Evolutionary conservation across 2,797 vertebrate species (phyloP).

Genomic region (Fistularia tabacaria): DNA sequence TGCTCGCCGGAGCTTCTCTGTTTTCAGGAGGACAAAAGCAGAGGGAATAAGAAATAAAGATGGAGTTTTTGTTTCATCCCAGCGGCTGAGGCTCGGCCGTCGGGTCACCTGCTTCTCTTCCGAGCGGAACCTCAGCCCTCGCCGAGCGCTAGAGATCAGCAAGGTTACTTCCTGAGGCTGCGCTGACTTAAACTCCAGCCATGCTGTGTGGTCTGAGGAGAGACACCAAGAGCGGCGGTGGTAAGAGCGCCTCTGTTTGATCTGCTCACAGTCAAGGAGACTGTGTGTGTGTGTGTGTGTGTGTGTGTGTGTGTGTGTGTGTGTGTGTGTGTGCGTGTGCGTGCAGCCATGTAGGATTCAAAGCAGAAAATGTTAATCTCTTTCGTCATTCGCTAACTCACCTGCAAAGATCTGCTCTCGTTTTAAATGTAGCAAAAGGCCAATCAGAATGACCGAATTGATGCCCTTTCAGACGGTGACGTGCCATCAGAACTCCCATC

Average conservation of each 20-base stretch:
- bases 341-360: conserved; percentile 12
- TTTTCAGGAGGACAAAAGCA: conserved; percentile 5
- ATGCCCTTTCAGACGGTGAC: too few relatives aligned
- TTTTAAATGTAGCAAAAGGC: neutral
- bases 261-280: conserved; percentile 5
- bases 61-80: conserved; percentile 26
- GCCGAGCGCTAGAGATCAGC: conserved; percentile 33
- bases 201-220: conserved; percentile 81
- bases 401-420: conserved; percentile 7
- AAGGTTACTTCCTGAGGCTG: conserved; percentile 41
- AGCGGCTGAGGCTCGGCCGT: conserved; percentile 35
- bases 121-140: conserved; percentile 39
- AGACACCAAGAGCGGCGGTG: conserved; percentile 71
- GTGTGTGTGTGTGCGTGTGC: conserved; percentile 10
- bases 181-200: conserved; percentile 49
- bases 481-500: too few relatives aligned
- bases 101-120: conserved; percentile 17
- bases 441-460: too few relatives aligned
- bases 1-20: conserved; percentile 11
- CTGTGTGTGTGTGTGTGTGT: too few relatives aligned
- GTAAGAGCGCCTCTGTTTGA: conserved; percentile 62
- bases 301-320: too few relatives aligned
- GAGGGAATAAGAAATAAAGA: conserved; percentile 28
- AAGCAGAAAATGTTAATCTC: conserved; percentile 1
- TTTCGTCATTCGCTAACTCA: neutral